Conservation (phyloP, 2,113 vertebrate genomes). For the Lipophrys pholis region DNA sequence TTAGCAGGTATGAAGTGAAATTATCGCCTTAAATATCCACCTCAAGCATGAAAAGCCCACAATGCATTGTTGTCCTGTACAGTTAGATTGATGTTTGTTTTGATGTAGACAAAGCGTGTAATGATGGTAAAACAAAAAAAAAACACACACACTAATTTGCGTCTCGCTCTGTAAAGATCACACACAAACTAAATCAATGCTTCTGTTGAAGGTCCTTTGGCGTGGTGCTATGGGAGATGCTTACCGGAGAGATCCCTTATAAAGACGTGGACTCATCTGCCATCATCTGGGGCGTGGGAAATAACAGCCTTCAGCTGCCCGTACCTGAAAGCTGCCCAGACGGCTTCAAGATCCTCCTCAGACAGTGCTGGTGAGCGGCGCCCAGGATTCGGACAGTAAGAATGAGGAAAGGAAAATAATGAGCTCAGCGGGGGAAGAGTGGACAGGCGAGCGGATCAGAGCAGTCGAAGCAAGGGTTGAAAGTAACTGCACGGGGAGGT, state of each 20-base stretch:
- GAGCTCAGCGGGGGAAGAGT: neutral
- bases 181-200: neutral
- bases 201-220: constrained; percentile 74
- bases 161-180: no score
- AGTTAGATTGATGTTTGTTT: no score
- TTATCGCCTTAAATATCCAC: no score
- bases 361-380: constrained; percentile 93
- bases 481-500: constrained; percentile 13
- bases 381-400: constrained; percentile 20
- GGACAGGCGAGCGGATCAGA: constrained; percentile 6
- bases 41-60: no score
- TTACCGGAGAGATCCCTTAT: constrained; percentile 96
- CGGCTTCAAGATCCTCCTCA: constrained; percentile 96
- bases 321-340: constrained; percentile 96
- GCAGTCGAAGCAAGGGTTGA: constrained; percentile 8
- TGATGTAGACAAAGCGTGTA: no score
- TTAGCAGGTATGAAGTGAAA: no score
- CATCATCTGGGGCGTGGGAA: constrained; percentile 98
- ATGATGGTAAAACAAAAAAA: no score
- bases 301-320: constrained; percentile 97
- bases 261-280: constrained; percentile 98
- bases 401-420: neutral
- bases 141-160: no score
- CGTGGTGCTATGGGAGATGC: constrained; percentile 97
- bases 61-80: no score